Conservation (phyloP, 2,888 invertebrate species). For the Petrophora chlorosata region DNA sequence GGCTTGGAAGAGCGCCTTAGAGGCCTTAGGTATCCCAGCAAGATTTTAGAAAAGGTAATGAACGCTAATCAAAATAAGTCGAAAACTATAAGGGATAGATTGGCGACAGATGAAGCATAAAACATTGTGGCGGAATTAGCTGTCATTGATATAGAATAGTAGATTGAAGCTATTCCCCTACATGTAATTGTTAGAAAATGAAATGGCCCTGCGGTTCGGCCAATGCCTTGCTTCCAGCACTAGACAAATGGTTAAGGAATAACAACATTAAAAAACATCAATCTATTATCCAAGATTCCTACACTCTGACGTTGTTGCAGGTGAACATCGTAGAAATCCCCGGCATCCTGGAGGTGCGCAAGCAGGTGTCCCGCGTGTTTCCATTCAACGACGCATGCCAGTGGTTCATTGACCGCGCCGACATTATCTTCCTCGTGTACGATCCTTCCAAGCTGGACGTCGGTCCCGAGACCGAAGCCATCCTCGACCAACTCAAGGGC, state of each 20-base stretch:
- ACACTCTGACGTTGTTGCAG: conserved; percentile 67
- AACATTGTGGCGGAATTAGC: no score
- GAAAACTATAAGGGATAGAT: no score
- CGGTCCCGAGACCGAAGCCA: conserved; percentile 96
- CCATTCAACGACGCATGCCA: conserved; percentile 98
- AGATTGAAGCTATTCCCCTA: no score
- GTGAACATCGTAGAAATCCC: conserved; percentile 98
- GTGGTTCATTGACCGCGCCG: conserved; percentile 98
- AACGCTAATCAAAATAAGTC: neutral
- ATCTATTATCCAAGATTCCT: neutral
- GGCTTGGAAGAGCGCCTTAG: conserved; percentile 94
- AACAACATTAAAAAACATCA: neutral
- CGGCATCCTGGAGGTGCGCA: conserved; percentile 96
- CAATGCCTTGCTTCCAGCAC: no score
- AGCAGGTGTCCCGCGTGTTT: conserved; percentile 95
- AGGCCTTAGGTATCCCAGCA: conserved; percentile 91
- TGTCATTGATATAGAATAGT: no score
- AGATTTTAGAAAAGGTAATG: conserved; percentile 93
- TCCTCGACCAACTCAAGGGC: conserved; percentile 96
- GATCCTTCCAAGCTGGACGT: conserved; percentile 98
- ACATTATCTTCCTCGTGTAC: conserved; percentile 97
- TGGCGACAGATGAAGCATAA: neutral
- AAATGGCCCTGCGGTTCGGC: no score
- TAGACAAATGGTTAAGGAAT: no score
- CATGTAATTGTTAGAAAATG: no score